phyloP scores from a whole-genome alignment of 2,113 vertebrate genomes.

The Anas platyrhynchos region DNA sequence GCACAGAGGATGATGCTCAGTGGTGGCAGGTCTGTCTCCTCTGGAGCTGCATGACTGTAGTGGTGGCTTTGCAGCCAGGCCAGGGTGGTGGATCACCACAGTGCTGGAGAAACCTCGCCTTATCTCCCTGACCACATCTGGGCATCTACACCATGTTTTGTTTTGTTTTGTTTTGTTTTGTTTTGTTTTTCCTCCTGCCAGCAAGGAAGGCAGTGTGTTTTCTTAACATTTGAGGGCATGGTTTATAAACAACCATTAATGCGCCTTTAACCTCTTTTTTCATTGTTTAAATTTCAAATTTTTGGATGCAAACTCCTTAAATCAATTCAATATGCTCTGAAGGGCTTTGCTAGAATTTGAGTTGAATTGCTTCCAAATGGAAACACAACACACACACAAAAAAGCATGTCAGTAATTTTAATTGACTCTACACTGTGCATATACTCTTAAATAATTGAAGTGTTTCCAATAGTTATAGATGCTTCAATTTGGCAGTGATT shows the following conservation, averaged over 20 bases:
- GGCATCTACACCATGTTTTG: background rate
- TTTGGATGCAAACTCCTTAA: conserved; percentile 51
- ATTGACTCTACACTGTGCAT: conserved; percentile 20
- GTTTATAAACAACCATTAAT: conserved; percentile 38
- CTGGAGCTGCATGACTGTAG: background rate
- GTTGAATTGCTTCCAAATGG: conserved; percentile 64
- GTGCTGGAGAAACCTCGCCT: background rate
- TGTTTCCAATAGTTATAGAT: background rate
- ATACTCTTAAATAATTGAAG: background rate
- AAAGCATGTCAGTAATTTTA: background rate
- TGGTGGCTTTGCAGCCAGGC: background rate
- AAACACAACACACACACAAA: background rate
- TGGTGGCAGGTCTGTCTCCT: accelerated
- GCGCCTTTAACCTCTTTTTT: conserved; percentile 28
- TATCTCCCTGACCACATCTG: background rate
- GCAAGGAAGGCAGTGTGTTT: conserved; percentile 31
- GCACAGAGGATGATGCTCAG: background rate
- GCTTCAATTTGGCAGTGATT: background rate
- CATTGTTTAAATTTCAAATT: conserved; percentile 55
- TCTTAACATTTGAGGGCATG: conserved; percentile 52
- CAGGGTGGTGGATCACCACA: accelerated
- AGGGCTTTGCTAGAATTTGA: conserved; percentile 34
- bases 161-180: background rate
- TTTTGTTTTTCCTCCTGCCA: background rate
- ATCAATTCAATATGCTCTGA: conserved; percentile 61